These are phyloP conservation scores for Zaprionus ornatus DNA, from an alignment of 1,140 invertebrate species.

Conservation along the genomic window DNA sequence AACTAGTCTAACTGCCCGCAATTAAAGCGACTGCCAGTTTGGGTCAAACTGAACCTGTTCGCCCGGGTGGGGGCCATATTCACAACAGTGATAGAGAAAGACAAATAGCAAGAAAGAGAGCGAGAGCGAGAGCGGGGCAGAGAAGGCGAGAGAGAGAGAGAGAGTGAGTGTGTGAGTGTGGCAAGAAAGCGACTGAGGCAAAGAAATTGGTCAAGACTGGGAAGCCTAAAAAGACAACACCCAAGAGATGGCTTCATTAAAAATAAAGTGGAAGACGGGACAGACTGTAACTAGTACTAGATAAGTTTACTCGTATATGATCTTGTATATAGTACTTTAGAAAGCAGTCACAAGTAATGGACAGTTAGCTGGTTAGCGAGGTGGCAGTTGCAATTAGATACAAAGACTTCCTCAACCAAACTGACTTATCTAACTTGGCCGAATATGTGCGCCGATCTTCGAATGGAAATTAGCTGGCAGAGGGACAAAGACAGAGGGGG, in stretches of 20 bases:
- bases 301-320: not conserved
- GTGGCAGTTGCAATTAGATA: conserved; percentile 61
- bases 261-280: not conserved
- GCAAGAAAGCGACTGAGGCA: conserved; percentile 39
- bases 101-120: not conserved
- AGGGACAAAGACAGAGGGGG: not conserved
- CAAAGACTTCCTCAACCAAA: conserved; percentile 43
- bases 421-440: conserved; percentile 3
- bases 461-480: conserved; percentile 24
- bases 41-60: conserved; percentile 73
- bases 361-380: not conserved
- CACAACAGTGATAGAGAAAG: not conserved
- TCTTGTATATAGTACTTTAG: conserved; percentile 11
- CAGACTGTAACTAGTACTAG: not conserved
- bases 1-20: conserved; percentile 73
- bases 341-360: conserved; percentile 21
- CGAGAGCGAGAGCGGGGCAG: not conserved
- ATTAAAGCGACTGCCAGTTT: conserved; percentile 58
- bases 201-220: conserved; percentile 37
- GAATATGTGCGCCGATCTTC: conserved; percentile 17
- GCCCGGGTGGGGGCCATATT: not conserved
- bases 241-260: conserved; percentile 24
- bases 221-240: conserved; percentile 11
- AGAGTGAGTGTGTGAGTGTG: conserved; percentile 21
- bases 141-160: not conserved